phyloP scores from a whole-genome alignment of 2,113 vertebrate species.

The Leucoraja erinaceus region DNA sequence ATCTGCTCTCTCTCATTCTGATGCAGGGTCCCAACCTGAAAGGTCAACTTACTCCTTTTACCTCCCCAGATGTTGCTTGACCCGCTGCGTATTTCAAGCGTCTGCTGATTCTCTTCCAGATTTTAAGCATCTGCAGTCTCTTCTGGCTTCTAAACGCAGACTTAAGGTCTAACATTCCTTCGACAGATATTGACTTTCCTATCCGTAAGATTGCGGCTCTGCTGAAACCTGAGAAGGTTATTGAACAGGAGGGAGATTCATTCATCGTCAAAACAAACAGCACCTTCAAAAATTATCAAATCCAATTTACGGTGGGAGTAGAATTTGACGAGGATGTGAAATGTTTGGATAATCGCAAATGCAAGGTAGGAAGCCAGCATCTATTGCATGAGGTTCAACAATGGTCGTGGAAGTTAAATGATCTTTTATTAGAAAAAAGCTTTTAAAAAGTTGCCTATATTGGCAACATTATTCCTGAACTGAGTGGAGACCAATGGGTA shows the following conservation, averaged over 20 bases:
- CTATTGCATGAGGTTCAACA: too few relatives aligned
- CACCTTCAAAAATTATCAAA: slow-evolving; percentile 63
- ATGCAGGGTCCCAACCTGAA: too few relatives aligned
- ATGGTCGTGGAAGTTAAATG: background rate
- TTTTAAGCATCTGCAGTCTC: too few relatives aligned
- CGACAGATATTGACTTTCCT: slow-evolving; percentile 64
- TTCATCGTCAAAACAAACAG: slow-evolving; percentile 69
- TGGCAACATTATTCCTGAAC: too few relatives aligned
- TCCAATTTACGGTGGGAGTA: slow-evolving; percentile 67
- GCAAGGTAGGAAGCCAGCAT: slow-evolving; percentile 61
- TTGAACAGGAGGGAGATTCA: slow-evolving; percentile 61
- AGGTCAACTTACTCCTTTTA: too few relatives aligned
- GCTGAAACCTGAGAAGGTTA: slow-evolving; percentile 73
- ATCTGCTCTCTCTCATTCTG: background rate
- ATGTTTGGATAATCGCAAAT: slow-evolving; percentile 73
- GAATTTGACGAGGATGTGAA: slow-evolving; percentile 79
- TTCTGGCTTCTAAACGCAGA: background rate
- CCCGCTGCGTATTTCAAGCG: too few relatives aligned
- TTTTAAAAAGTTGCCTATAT: too few relatives aligned
- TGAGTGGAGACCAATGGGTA: too few relatives aligned
- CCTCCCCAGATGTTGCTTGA: too few relatives aligned
- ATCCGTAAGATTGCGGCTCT: slow-evolving; percentile 69
- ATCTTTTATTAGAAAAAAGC: background rate
- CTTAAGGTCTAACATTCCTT: background rate
- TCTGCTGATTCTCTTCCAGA: too few relatives aligned